Base-by-base conservation (phyloP, 2,113 vertebrate genomes). In the Leptodactylus fuscus region DNA sequence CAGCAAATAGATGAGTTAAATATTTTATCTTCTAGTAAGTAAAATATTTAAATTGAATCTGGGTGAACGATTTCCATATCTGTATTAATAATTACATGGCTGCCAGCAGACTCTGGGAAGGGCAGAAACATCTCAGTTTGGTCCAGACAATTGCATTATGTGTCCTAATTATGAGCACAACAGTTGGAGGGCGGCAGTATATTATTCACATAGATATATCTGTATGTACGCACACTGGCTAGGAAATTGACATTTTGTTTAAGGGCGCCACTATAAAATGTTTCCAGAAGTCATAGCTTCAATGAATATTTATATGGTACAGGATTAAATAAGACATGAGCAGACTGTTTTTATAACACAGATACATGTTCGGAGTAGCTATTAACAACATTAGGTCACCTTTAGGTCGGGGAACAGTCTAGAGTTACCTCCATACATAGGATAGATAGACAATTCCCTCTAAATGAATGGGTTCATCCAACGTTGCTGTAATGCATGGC, bases 41-140 rank as follows among this genome's bases (percentile, higher is more conserved):
- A 82, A 48, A 70, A 81, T 44, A 67, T 81, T 81, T 46, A 70
- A 51, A 82, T 70, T 82, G 62, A 82, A 82, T 82, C 48, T 67
- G 65, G 27, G 48, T 53, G 62, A 82, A 48, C 29, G 8, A 81
- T 82, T 82, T 71, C 29, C 65, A 51, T 82, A 53, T 70, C 65
- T 55, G 29, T 51, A 82, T 82, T 71, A 82, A 71, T 82, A 82
- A 82, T 48, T 32, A n/a, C 65, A 71, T 53, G 29, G 81, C 81
- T 82, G 65, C 65, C 65, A 71, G 81, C 81, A 71, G 27, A 71
- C 60, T 51, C 34, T 69, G 65, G 32, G 53, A 71, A 82, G 65
- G 32, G 65, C 81, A 82, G 18, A 48, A 71, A 51, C 38, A 71
- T 82, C 46, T 82, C 81, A 53, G 4, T 69, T 70, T 22, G 20